These are phyloP conservation scores for Campodea augens DNA, from an alignment of 1,140 invertebrate species.

Conservation along the genomic window DNA sequence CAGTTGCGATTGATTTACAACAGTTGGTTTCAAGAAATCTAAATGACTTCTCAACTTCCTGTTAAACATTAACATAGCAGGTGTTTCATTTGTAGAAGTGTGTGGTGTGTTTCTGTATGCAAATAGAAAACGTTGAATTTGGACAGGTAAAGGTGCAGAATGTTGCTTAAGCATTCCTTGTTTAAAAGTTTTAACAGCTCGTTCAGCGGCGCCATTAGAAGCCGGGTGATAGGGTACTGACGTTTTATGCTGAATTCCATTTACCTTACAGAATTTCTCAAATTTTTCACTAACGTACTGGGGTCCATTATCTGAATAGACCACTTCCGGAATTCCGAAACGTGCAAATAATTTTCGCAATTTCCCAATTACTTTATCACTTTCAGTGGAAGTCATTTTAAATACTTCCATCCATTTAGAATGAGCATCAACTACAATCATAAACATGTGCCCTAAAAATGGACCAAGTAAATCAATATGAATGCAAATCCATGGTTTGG, in stretches of 20 bases:
- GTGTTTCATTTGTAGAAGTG: conserved; percentile 14
- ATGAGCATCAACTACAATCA: conserved; percentile 23
- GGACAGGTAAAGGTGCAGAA: too few species aligned
- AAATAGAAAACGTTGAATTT: too few species aligned
- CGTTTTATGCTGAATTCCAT: conserved; percentile 14
- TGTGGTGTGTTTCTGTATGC: conserved; percentile 17
- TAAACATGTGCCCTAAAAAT: conserved; percentile 17
- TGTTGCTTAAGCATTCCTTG: conserved; percentile 14
- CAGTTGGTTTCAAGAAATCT: too few species aligned
- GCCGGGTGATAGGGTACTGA: conserved; percentile 13
- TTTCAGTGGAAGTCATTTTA: conserved; percentile 8
- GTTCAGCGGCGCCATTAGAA: conserved; percentile 17
- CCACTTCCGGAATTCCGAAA: conserved; percentile 14
- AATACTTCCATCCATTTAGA: conserved; percentile 23
- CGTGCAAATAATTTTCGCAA: conserved; percentile 14
- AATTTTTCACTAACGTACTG: conserved; percentile 15
- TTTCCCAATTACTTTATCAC: conserved; percentile 8
- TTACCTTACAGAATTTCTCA: conserved; percentile 13
- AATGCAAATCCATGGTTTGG: conserved; percentile 10
- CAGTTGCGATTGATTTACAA: too few species aligned
- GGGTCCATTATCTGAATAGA: conserved; percentile 19
- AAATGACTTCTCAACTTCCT: not conserved
- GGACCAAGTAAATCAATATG: conserved; percentile 18
- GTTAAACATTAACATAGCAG: conserved; percentile 9
- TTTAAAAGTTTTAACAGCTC: conserved; percentile 19